Conservation (phyloP, 2,113 vertebrate genomes). For the Xyrauchen texanus region DNA sequence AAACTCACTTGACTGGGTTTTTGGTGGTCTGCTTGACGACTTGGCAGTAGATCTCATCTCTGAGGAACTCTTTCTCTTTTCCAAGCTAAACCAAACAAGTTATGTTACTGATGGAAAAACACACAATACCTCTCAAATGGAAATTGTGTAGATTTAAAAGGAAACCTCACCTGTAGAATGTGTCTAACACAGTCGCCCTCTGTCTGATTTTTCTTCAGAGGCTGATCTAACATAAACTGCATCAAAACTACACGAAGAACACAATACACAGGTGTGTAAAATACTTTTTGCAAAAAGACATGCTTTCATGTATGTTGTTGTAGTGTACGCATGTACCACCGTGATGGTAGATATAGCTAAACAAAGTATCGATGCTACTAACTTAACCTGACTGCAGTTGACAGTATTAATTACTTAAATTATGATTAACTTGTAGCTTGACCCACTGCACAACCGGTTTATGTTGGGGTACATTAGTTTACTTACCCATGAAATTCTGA, state of each 20-base stretch:
- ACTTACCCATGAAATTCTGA: conserved; percentile 85
- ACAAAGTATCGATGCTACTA: too few species aligned
- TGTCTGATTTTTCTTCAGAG: conserved; percentile 67
- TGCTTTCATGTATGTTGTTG: too few species aligned
- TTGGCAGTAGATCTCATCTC: conserved; percentile 94
- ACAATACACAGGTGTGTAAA: not conserved
- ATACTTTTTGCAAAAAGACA: too few species aligned
- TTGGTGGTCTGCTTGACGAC: conserved; percentile 88
- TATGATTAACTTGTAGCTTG: too few species aligned
- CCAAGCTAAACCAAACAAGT: conserved; percentile 76
- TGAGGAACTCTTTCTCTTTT: conserved; percentile 80
- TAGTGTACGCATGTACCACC: too few species aligned
- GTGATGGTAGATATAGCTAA: too few species aligned
- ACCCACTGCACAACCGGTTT: too few species aligned
- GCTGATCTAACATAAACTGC: conserved; percentile 87
- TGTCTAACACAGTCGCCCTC: conserved; percentile 70
- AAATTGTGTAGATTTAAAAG: not conserved
- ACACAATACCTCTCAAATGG: not conserved
- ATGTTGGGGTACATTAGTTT: not conserved
- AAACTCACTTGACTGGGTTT: conserved; percentile 82
- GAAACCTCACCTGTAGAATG: conserved; percentile 80
- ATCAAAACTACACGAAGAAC: conserved; percentile 77
- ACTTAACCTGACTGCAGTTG: too few species aligned
- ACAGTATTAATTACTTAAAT: too few species aligned
- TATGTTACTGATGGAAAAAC: not conserved